These are phyloP conservation scores for Cotesia glomerata DNA, from an alignment of 1,140 invertebrate genomes.

Conservation along the genomic window DNA sequence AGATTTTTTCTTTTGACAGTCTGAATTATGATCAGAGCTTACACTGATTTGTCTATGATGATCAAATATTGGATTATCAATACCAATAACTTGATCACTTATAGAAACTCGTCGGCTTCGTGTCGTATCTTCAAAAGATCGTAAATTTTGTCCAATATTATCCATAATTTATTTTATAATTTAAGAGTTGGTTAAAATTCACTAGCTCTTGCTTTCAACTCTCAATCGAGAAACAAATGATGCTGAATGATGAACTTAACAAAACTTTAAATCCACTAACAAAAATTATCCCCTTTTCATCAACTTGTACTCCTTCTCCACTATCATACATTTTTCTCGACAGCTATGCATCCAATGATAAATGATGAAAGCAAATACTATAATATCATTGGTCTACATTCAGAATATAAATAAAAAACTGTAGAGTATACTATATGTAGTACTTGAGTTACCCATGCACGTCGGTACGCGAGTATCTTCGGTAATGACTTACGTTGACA, in stretches of 20 bases:
- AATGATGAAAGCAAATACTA: neutral
- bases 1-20: slow-evolving; percentile 52
- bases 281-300: neutral
- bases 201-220: neutral
- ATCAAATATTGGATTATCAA: slow-evolving; percentile 58
- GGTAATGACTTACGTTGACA: neutral
- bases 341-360: slow-evolving; percentile 11
- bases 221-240: neutral
- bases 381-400: slow-evolving; percentile 17
- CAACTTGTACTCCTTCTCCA: slow-evolving; percentile 8
- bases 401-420: neutral
- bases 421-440: neutral
- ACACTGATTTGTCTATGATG: slow-evolving; percentile 55
- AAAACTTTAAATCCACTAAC: slow-evolving; percentile 15
- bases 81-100: slow-evolving; percentile 53
- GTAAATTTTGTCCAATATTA: neutral
- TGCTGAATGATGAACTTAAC: neutral
- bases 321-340: neutral
- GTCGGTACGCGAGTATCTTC: neutral
- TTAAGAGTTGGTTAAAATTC: neutral
- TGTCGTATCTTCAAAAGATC: slow-evolving; percentile 43
- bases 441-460: neutral
- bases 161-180: slow-evolving; percentile 6
- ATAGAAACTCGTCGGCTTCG: slow-evolving; percentile 56
- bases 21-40: slow-evolving; percentile 54